Evolutionary conservation across 1,140 invertebrate genomes (phyloP).

Genomic region (Cardiocondyla obscurior): DNA sequence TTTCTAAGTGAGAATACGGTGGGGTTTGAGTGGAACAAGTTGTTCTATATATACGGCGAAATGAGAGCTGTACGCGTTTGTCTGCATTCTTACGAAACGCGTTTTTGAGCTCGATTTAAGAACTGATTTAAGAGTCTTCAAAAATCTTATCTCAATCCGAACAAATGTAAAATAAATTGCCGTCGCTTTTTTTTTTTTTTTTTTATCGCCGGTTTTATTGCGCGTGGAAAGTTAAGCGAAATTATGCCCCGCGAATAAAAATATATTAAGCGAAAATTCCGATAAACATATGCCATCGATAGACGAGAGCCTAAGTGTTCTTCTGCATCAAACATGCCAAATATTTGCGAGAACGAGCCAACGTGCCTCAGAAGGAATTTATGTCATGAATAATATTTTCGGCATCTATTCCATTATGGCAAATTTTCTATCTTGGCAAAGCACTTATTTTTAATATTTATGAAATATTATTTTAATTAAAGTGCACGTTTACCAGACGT

Average conservation of each 20-base stretch:
- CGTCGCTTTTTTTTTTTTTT: background rate
- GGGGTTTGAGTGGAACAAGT: constrained; percentile 44
- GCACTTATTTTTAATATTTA: constrained; percentile 27
- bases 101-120: constrained; percentile 9
- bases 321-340: background rate
- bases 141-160: background rate
- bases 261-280: constrained; percentile 14
- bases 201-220: background rate
- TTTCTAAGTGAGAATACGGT: constrained; percentile 54
- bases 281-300: background rate
- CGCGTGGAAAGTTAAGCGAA: background rate
- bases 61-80: background rate
- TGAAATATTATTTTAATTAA: background rate
- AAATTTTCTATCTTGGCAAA: background rate
- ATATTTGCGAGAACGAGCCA: constrained; percentile 20
- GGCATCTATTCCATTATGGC: background rate
- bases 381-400: constrained; percentile 12
- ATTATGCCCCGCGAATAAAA: background rate
- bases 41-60: constrained; percentile 42
- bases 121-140: background rate
- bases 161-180: background rate
- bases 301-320: constrained; percentile 3
- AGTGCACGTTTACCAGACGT: background rate
- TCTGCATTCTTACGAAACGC: background rate
- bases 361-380: constrained; percentile 10